A percentile compares a stretch with the other conserved stretches of the same genome.
These are phyloP conservation scores for Eurytoma adleriae DNA, from an alignment of 2,888 invertebrate genomes.

Conservation along the genomic window DNA sequence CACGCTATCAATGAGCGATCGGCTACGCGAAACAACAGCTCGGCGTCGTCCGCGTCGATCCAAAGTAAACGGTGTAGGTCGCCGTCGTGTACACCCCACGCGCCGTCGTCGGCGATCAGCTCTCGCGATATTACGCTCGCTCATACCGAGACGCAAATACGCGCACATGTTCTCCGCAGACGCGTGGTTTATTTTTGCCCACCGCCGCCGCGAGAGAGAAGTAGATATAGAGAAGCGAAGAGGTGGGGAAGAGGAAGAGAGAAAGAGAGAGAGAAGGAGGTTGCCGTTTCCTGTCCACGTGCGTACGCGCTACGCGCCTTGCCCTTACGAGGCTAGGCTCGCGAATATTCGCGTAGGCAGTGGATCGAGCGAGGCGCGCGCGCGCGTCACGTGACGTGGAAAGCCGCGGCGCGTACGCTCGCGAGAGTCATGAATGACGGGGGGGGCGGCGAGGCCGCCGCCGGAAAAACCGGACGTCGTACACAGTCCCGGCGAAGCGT, in stretches of 20 bases:
- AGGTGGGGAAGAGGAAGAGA: slow-evolving; percentile 43
- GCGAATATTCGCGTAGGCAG: slow-evolving; percentile 10
- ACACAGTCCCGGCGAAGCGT: slow-evolving; percentile 15
- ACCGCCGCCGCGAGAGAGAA: neutral
- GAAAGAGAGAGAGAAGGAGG: slow-evolving; percentile 54
- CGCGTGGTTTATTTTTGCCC: slow-evolving; percentile 3
- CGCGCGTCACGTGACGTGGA: slow-evolving; percentile 15
- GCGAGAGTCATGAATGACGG: neutral
- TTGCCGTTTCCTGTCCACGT: slow-evolving; percentile 61
- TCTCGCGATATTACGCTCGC: neutral
- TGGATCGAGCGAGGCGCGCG: neutral
- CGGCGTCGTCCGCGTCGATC: neutral
- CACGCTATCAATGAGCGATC: no score
- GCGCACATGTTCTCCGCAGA: neutral
- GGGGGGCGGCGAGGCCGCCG: no score
- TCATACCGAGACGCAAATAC: neutral
- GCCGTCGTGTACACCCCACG: neutral
- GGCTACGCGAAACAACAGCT: neutral
- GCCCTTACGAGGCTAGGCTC: neutral
- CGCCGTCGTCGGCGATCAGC: neutral
- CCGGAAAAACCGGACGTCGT: slow-evolving; percentile 15
- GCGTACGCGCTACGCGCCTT: neutral
- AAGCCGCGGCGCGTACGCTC: neutral
- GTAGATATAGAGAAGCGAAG: neutral
- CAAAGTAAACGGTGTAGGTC: neutral